Evolutionary conservation across 2,888 invertebrate genomes (phyloP).

Genomic region (Eurytoma adleriae): DNA sequence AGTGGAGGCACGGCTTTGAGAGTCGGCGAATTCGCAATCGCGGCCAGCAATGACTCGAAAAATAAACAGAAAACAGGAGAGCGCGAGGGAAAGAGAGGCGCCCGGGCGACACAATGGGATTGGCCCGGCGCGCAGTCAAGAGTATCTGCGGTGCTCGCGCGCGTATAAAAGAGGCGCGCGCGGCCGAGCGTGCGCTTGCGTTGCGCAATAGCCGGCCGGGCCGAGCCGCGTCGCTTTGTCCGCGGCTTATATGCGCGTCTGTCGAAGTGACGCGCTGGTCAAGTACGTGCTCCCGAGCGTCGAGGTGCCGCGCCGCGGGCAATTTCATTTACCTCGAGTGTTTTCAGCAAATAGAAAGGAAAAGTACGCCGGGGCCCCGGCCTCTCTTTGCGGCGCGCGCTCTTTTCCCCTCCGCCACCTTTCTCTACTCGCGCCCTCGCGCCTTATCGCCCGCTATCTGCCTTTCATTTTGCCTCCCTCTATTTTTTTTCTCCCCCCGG

Average conservation of each 20-base stretch:
- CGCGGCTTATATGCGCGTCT: constrained; percentile 31
- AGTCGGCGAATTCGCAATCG: constrained; percentile 39
- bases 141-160: neutral
- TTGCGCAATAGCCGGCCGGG: neutral
- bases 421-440: constrained; percentile 20
- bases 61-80: constrained; percentile 43
- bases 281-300: constrained; percentile 53
- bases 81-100: neutral
- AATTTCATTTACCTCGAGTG: constrained; percentile 62
- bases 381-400: neutral
- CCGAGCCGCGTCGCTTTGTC: constrained; percentile 40
- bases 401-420: neutral
- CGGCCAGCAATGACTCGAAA: constrained; percentile 44
- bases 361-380: constrained; percentile 25
- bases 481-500: neutral
- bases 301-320: constrained; percentile 55
- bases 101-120: constrained; percentile 11
- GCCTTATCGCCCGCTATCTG: constrained; percentile 37
- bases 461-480: constrained; percentile 32
- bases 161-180: neutral
- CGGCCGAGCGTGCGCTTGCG: neutral
- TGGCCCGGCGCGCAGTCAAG: neutral
- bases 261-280: constrained; percentile 45
- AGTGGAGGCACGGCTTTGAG: constrained; percentile 15
- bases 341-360: constrained; percentile 59